Evolutionary conservation across 92 coral and sea anemone genomes (phyloP), one percentile per base, ranked within the genome.

Genomic region (Isaurus tuberculatus): DNA sequence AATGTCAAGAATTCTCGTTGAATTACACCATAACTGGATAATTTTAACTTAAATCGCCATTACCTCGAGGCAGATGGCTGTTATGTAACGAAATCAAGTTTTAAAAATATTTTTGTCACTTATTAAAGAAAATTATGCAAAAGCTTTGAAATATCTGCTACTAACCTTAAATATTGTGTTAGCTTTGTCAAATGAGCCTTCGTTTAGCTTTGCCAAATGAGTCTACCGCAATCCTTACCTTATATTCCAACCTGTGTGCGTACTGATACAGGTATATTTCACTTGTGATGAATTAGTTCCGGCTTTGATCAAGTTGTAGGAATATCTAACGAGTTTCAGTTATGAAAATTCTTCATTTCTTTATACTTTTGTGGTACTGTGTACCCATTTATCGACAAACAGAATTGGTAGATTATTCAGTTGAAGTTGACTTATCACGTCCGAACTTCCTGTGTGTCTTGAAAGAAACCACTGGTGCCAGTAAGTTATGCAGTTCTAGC

Each of bases 271-370:
- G 3, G 14, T 10, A 15, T 36, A 3, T 27, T 8, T n/a, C 17
- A 34, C 25, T 25, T n/a, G 31, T 8, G 6, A 67, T 67, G 25
- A 67, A 67, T 67, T 72, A 28, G 53, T 42, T 72, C 34, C 78
- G 34, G 60, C 34, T 43, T 29, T 20, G 13, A 72, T 10, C 20
- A 42, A 71, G 22, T n/a, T 19, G 5, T 72, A 4, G 27, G 58
- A 26, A 36, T 22, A 44, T 5, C 57, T 25, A 27, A 72, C 60
- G 19, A 72, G 25, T 10, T 3, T 55, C n/a, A 4, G n/a, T 55
- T 19, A 55, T 19, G n/a, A 5, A 55, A 55, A 8, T 8, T 17
- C 28, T 53, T 7, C 46, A 13, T 40, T 40, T 17, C 22, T 53
- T 55, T 55, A 19, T 2, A n/a, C 23, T 43, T 11, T 15, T 28